Evolutionary conservation across 2,888 invertebrate genomes (phyloP), one percentile per base, ranked within the genome.

Genomic region (Coleophora flavipennella): DNA sequence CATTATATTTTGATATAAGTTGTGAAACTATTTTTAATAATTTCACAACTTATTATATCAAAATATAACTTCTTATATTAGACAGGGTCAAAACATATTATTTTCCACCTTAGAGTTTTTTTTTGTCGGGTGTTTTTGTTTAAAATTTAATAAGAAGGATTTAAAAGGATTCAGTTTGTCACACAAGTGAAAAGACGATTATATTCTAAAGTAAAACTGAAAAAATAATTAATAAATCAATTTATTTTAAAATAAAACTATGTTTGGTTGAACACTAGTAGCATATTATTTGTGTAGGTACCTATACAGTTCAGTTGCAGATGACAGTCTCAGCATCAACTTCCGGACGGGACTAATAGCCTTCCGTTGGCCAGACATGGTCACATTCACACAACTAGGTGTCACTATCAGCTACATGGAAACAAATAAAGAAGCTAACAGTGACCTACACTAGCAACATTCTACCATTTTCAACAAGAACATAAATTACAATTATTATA

Each of bases 401-500:
- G 20, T 20, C 20, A 54, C 66, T 58, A 49, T 60, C 57, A 65
- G 68, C 74, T 62, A 55, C 59, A 74, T 68, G 65, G 76, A 61
- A 70, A 79, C 75, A 81, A 81, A 81, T 81, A 80, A 73, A 62
- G 50, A 64, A 67, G 71, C 59, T 59, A 58, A 60, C 59, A 53
- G 64, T 43, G 49, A 20, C 20, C 3, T 4, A 20, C 20, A 62
- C 51, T 35, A 9, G 43, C 20, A 20, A 20, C 20, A 20, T 20
- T 20, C 20, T 20, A 20, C 20, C 20, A 4, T 20, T 20, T 20
- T 20, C 20, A 20, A 20, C 39, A 37, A 37, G 38, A 35, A 27
- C 41, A n/a, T 12, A 31, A 31, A 37, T 37, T 31, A 31, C 31
- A 20, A 20, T 20, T 6, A 20, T 20, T 20, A 20, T 4, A 20